A percentile compares a stretch with the other conserved stretches of the same genome.
phyloP scores from a whole-genome alignment of 2,797 vertebrate genomes.

The Squalus acanthias region DNA sequence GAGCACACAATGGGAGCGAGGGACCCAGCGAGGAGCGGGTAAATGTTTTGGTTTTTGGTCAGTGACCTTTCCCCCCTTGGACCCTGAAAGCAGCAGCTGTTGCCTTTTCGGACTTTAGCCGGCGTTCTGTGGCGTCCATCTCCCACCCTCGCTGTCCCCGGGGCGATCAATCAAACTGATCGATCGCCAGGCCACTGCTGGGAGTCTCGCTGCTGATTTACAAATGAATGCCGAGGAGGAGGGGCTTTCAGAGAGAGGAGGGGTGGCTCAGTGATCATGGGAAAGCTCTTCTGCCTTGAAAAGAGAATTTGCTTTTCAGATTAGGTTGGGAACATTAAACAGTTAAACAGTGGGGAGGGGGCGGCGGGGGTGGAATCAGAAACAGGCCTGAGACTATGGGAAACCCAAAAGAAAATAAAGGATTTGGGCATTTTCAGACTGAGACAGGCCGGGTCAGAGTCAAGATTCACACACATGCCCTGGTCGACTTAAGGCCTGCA shows the following conservation, averaged over 20 bases:
- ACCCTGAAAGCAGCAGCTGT: neutral
- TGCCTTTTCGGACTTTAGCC: slow-evolving; percentile 1
- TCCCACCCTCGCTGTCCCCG: neutral
- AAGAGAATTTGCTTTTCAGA: neutral
- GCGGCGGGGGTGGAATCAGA: neutral
- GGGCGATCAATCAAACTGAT: slow-evolving; percentile 4
- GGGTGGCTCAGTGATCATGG: neutral
- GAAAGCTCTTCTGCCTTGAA: neutral
- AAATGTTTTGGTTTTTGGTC: slow-evolving; percentile 30
- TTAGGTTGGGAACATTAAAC: neutral
- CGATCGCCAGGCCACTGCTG: neutral
- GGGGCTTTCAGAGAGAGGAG: neutral
- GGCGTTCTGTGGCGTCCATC: neutral
- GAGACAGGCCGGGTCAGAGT: neutral
- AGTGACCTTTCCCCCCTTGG: slow-evolving; percentile 13
- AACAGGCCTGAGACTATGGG: neutral
- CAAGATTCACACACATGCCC: neutral
- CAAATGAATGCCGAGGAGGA: neutral
- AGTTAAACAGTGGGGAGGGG: neutral
- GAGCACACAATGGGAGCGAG: neutral
- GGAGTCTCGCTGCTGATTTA: neutral
- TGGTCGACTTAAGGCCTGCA: neutral
- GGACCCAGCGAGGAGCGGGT: neutral
- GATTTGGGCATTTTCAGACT: neutral
- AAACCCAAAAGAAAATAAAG: neutral